A percentile compares a stretch with the other conserved stretches of the same genome.
Conservation (phyloP, 2,888 invertebrate species). For the Eudemis profundana region DNA sequence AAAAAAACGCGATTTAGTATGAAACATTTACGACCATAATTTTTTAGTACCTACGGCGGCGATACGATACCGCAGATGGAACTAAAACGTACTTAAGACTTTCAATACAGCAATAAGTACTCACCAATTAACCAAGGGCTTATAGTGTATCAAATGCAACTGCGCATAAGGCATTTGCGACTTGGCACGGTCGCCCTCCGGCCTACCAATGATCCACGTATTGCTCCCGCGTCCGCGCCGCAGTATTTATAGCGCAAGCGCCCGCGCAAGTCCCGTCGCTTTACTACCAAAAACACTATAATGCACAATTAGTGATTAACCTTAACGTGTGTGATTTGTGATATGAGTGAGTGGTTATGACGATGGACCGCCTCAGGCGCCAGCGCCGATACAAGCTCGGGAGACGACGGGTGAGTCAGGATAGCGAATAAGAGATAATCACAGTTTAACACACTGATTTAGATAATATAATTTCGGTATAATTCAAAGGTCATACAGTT, state of each 20-base stretch:
- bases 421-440: neutral
- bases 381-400: constrained; percentile 65
- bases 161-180: neutral
- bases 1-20: too few species aligned
- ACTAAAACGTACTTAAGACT: too few species aligned
- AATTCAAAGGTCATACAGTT: neutral
- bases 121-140: neutral
- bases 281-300: constrained; percentile 53
- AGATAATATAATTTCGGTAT: neutral
- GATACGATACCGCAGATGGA: too few species aligned
- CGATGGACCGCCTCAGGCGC: constrained; percentile 77
- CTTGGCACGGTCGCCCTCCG: neutral
- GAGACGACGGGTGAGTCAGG: constrained; percentile 64
- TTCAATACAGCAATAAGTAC: too few species aligned
- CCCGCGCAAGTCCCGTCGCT: constrained; percentile 58
- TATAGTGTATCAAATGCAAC: neutral
- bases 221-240: constrained; percentile 47
- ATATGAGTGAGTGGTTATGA: constrained; percentile 74
- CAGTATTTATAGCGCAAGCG: constrained; percentile 77
- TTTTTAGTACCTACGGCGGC: too few species aligned
- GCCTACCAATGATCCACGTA: neutral
- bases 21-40: too few species aligned
- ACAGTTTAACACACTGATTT: neutral
- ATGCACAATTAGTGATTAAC: constrained; percentile 49
- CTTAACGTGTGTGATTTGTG: constrained; percentile 41